A percentile compares a stretch with the other conserved stretches of the same genome.
These are phyloP conservation scores for Heliconius cydno DNA, from an alignment of 2,888 invertebrate genomes.

Conservation along the genomic window DNA sequence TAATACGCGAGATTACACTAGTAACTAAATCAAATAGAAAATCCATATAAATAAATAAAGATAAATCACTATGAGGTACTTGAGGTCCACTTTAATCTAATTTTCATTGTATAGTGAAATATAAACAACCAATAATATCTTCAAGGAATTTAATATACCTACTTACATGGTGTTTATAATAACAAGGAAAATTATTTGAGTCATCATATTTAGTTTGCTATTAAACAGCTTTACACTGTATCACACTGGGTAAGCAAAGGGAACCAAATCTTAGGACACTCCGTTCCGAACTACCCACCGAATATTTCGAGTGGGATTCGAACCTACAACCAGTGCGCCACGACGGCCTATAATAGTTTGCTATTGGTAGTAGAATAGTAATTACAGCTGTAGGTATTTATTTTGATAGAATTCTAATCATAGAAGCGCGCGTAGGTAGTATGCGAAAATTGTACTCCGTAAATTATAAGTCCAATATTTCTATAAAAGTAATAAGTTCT, in stretches of 20 bases:
- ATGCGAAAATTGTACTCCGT: background rate
- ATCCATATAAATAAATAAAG: too few relatives aligned
- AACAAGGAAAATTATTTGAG: background rate
- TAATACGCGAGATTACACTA: too few relatives aligned
- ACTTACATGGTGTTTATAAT: background rate
- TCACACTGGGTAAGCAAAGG: background rate
- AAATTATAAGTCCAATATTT: background rate
- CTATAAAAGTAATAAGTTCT: background rate
- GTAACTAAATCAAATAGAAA: too few relatives aligned
- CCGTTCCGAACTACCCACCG: too few relatives aligned
- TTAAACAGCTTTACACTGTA: background rate
- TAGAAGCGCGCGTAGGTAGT: background rate
- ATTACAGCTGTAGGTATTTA: too few relatives aligned
- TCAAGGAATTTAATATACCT: background rate
- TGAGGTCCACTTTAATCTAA: background rate
- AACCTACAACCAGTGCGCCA: too few relatives aligned
- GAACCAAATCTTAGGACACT: background rate
- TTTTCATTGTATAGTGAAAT: background rate
- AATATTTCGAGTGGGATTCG: too few relatives aligned
- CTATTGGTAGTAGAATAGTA: too few relatives aligned
- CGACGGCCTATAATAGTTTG: too few relatives aligned
- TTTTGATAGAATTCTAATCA: too few relatives aligned
- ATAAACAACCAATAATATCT: background rate
- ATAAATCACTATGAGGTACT: too few relatives aligned
- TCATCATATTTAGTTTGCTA: background rate